These are phyloP conservation scores for Pseudococcus viburni DNA, from an alignment of 2,888 invertebrate genomes.

Conservation along the genomic window DNA sequence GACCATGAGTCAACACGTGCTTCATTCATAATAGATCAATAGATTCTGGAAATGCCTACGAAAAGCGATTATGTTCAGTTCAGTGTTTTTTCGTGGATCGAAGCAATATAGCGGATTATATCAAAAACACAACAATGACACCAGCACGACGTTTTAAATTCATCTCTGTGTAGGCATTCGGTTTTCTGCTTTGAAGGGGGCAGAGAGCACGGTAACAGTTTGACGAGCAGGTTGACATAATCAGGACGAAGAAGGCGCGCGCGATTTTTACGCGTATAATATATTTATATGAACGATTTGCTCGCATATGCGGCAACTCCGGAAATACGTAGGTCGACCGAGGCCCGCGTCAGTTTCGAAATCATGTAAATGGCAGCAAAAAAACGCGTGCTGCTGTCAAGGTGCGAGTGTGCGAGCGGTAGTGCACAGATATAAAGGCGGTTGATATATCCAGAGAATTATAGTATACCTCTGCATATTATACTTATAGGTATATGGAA, in stretches of 20 bases:
- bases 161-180: background rate
- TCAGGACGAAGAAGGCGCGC: conserved; percentile 18
- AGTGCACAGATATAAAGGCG: background rate
- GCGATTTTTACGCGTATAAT: background rate
- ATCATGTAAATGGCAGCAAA: conserved; percentile 15
- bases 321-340: conserved; percentile 40
- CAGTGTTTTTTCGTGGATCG: background rate
- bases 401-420: background rate
- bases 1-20: too few species aligned
- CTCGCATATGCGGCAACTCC: conserved; percentile 2
- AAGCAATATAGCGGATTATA: background rate
- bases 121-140: background rate
- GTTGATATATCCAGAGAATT: background rate
- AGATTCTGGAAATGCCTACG: background rate
- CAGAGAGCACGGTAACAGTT: background rate
- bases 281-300: background rate
- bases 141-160: background rate
- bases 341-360: conserved; percentile 1
- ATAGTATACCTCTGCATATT: background rate
- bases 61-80: background rate
- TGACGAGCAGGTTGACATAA: conserved; percentile 27
- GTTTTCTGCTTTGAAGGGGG: background rate
- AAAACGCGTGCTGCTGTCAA: conserved; percentile 9
- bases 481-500: background rate
- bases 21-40: too few species aligned